These are phyloP conservation scores for Vultur gryphus DNA, from an alignment of 2,797 vertebrate species.

Conservation along the genomic window DNA sequence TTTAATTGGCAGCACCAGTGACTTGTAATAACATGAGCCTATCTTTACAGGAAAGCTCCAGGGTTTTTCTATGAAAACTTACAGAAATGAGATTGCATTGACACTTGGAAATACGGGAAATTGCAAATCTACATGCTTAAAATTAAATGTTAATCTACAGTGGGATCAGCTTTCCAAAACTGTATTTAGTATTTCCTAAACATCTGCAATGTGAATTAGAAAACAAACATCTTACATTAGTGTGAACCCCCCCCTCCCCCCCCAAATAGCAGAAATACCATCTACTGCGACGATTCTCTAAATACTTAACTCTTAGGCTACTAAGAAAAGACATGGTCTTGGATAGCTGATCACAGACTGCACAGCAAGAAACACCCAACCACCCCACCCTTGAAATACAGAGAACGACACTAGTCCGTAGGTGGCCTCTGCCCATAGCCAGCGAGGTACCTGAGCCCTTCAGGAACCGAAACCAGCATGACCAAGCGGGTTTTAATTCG, in stretches of 20 bases:
- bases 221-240: neutral
- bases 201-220: neutral
- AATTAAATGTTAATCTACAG: neutral
- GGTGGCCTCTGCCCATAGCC: neutral
- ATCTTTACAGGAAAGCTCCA: neutral
- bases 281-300: neutral
- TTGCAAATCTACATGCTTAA: neutral
- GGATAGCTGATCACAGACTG: neutral
- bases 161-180: neutral
- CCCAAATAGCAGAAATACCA: neutral
- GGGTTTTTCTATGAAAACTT: neutral
- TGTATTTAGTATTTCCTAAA: neutral
- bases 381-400: neutral
- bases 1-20: neutral
- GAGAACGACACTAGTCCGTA: rapidly evolving
- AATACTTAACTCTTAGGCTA: neutral
- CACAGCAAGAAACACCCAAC: neutral
- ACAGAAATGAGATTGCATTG: neutral
- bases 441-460: rapidly evolving
- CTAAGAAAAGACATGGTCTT: neutral
- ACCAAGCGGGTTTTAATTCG: rapidly evolving
- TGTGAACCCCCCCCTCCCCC: neutral
- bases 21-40: neutral
- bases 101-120: neutral
- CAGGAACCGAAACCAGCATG: neutral